A percentile compares a stretch with the other conserved stretches of the same genome.
Conservation (phyloP, 2,113 vertebrate genomes). For the Haliaeetus leucogaster region DNA sequence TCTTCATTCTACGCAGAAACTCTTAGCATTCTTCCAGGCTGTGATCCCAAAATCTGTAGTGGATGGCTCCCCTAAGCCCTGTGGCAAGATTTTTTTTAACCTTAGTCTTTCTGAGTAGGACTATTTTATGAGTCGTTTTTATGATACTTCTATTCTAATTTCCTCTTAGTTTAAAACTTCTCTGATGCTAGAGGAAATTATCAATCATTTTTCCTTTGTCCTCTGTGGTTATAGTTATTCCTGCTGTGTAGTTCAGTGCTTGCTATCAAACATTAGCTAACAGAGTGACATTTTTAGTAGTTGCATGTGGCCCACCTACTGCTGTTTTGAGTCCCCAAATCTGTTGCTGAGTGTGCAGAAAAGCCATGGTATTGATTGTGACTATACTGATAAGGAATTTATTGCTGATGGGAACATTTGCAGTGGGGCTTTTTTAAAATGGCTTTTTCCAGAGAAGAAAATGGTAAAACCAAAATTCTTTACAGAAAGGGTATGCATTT, state of each 20-base stretch:
- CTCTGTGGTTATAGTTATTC: not conserved
- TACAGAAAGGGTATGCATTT: not conserved
- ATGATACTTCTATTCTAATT: not conserved
- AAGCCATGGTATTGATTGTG: not conserved
- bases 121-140: not conserved
- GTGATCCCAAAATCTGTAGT: not conserved
- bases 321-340: slow-evolving; percentile 16
- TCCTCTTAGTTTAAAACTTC: not conserved
- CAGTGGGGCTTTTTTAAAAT: not conserved
- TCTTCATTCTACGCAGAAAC: not conserved
- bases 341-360: slow-evolving; percentile 3
- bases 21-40: not conserved
- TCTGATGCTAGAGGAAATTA: not conserved
- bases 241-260: not conserved
- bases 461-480: not conserved
- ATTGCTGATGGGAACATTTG: not conserved
- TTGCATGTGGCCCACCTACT: slow-evolving; percentile 7
- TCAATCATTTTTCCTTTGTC: not conserved
- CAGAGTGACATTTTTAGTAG: not conserved
- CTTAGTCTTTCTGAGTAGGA: not conserved
- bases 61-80: not conserved
- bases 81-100: not conserved
- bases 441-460: not conserved
- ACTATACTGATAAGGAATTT: not conserved
- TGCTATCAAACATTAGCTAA: not conserved